Percentiles rank a stretch among this genome's conserved stretches.
phyloP scores from a whole-genome alignment of 2,888 invertebrate genomes.

The Dexiosoma caninum region DNA sequence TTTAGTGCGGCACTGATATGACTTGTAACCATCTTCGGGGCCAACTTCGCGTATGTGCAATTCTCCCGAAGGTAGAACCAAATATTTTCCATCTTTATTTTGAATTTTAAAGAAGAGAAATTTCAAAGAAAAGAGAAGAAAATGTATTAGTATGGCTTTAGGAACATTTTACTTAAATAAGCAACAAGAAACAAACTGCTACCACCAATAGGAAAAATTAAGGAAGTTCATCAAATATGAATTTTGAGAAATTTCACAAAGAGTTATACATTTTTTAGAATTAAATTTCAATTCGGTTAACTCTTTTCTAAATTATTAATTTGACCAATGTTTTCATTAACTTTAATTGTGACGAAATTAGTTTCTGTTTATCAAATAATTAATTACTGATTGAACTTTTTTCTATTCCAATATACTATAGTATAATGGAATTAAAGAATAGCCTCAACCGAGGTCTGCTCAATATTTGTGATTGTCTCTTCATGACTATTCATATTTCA shows the following conservation, averaged over 20 bases:
- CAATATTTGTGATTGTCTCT: no score
- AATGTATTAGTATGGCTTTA: constrained; percentile 18
- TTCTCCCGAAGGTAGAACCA: constrained; percentile 96
- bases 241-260: no score
- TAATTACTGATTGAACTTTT: no score
- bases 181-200: constrained; percentile 1
- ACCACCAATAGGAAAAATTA: constrained; percentile 27
- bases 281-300: no score
- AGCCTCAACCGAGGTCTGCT: no score
- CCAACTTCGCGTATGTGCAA: constrained; percentile 96
- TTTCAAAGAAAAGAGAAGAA: background rate
- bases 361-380: no score
- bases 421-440: no score
- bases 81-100: constrained; percentile 92
- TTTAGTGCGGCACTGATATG: constrained; percentile 95
- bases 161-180: background rate
- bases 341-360: no score
- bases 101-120: background rate
- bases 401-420: no score
- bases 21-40: constrained; percentile 95
- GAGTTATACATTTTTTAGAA: no score
- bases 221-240: constrained; percentile 18
- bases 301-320: no score
- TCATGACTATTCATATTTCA: background rate
- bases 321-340: no score